Percentiles rank a stretch among this genome's conserved stretches.
phyloP scores from a whole-genome alignment of 1,140 invertebrate species.

The Drusus annulatus region DNA sequence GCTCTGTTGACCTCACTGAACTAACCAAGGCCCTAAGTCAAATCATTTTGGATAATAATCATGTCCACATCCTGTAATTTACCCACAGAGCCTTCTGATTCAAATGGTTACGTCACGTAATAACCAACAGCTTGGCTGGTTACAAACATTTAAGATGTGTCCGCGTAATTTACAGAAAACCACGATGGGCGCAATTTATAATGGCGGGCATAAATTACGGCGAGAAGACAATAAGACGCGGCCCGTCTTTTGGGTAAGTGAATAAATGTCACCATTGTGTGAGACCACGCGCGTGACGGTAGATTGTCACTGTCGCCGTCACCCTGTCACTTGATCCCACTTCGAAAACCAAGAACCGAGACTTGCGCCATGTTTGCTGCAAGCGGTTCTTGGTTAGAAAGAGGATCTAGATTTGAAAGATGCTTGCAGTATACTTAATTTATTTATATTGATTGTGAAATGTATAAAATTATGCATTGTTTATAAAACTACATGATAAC shows the following conservation, averaged over 20 bases:
- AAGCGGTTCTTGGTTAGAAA: no score
- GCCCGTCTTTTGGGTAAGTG: neutral
- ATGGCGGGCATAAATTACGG: conserved; percentile 23
- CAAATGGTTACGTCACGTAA: neutral
- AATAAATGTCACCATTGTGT: conserved; percentile 24
- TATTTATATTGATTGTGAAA: no score
- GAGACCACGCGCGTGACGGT: conserved; percentile 22
- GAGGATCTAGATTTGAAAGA: no score
- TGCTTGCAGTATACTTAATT: no score
- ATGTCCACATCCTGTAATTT: neutral
- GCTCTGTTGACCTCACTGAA: no score
- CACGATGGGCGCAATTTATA: conserved; percentile 14
- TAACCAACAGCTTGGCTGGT: neutral
- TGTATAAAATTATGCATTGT: no score
- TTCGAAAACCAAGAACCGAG: neutral
- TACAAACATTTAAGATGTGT: conserved; percentile 17
- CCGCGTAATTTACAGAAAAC: neutral
- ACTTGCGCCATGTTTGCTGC: neutral
- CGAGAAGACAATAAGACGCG: conserved; percentile 22
- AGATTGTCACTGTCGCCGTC: neutral
- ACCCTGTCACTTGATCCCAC: neutral
- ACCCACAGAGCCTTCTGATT: neutral
- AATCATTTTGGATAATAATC: no score
- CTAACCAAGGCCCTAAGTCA: no score
- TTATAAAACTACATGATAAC: no score